Percentiles rank a stretch among this genome's conserved stretches.
phyloP scores from a whole-genome alignment of 2,113 vertebrate genomes.

The Sinocyclocheilus maitianheensis region DNA sequence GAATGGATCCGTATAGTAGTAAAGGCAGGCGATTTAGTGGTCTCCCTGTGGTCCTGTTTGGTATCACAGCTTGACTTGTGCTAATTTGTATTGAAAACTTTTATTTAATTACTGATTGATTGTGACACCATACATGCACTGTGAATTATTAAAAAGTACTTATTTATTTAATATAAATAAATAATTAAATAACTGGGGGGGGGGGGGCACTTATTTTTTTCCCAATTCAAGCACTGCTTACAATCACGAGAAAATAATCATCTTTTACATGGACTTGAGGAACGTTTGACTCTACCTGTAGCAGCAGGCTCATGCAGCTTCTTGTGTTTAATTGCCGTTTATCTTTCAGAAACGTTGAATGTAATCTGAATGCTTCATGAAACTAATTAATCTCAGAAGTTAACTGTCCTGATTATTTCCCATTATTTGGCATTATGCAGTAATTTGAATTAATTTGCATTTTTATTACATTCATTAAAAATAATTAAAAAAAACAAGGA shows the following conservation, averaged over 20 bases:
- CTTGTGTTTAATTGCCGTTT: constrained; percentile 6
- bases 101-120: too few species aligned
- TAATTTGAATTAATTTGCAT: constrained; percentile 37
- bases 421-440: constrained; percentile 37
- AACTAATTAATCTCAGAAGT: constrained; percentile 26
- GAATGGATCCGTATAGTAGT: too few species aligned
- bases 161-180: too few species aligned
- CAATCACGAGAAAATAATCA: neutral
- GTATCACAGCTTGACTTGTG: too few species aligned
- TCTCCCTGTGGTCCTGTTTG: too few species aligned
- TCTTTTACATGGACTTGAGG: neutral
- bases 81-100: too few species aligned
- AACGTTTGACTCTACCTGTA: neutral
- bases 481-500: neutral
- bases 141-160: too few species aligned
- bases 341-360: constrained; percentile 6
- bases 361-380: constrained; percentile 3
- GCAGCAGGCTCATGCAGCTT: neutral
- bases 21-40: too few species aligned
- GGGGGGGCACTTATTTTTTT: too few species aligned
- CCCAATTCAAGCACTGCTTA: too few species aligned
- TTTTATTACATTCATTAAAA: constrained; percentile 39
- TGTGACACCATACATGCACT: too few species aligned
- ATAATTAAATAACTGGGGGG: too few species aligned
- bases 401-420: constrained; percentile 32